Evolutionary conservation across 1,140 invertebrate species (phyloP).

Genomic region (Meteorus sp.): DNA sequence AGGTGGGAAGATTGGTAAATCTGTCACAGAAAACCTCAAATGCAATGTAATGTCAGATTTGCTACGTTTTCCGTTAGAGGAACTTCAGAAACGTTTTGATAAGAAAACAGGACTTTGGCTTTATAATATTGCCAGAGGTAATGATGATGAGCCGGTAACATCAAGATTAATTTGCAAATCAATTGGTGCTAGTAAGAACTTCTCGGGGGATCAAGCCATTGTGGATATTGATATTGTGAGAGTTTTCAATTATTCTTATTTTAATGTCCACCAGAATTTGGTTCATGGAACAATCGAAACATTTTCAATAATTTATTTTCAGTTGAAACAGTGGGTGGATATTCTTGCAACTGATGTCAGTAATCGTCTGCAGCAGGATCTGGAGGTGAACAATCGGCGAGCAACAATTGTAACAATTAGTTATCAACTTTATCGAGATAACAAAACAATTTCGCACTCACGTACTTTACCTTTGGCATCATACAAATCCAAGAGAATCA

Average conservation of each 20-base stretch:
- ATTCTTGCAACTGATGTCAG: slow-evolving; percentile 81
- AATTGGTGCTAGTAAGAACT: slow-evolving; percentile 94
- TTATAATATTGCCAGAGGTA: slow-evolving; percentile 83
- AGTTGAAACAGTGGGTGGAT: slow-evolving; percentile 72
- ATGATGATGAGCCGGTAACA: slow-evolving; percentile 84
- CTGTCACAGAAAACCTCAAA: slow-evolving; percentile 70
- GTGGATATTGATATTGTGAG: slow-evolving; percentile 69
- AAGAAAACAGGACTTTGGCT: slow-evolving; percentile 89
- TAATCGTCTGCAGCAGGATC: slow-evolving; percentile 84
- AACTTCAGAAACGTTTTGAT: slow-evolving; percentile 75
- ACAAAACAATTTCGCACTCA: slow-evolving; percentile 65
- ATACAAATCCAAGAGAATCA: slow-evolving; percentile 64
- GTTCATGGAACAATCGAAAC: neutral
- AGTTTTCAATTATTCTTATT: too few relatives aligned
- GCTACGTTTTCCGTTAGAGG: slow-evolving; percentile 66
- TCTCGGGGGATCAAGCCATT: slow-evolving; percentile 81
- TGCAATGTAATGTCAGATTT: slow-evolving; percentile 82
- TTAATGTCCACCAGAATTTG: slow-evolving; percentile 4
- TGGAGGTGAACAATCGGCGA: slow-evolving; percentile 68
- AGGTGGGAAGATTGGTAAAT: slow-evolving; percentile 86
- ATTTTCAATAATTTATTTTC: slow-evolving; percentile 1
- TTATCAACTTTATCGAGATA: slow-evolving; percentile 64
- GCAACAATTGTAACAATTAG: slow-evolving; percentile 68
- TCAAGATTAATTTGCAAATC: slow-evolving; percentile 85
- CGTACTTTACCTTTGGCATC: slow-evolving; percentile 61